Conservation (phyloP, 1,140 invertebrate genomes). For the Drosophila equinoxialis region DNA sequence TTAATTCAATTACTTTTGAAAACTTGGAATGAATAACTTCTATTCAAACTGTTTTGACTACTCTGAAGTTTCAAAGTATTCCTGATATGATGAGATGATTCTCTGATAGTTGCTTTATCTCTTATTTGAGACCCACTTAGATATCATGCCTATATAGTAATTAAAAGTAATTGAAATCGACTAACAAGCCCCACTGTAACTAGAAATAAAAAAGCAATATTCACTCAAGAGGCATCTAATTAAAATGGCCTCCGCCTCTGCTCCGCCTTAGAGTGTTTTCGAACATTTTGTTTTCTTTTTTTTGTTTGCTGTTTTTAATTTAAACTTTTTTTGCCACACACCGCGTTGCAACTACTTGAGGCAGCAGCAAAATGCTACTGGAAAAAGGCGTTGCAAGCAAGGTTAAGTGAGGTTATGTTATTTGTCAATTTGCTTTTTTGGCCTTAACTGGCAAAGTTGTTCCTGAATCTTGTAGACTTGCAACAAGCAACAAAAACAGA, state of each 20-base stretch:
- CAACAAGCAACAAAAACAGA: constrained; percentile 20
- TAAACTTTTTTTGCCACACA: constrained; percentile 35
- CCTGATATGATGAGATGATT: too few species aligned
- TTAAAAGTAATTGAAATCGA: background rate
- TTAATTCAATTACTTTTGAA: too few species aligned
- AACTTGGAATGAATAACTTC: too few species aligned
- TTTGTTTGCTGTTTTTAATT: constrained; percentile 13
- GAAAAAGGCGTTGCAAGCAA: constrained; percentile 65
- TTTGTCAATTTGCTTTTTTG: constrained; percentile 73
- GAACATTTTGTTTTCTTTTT: constrained; percentile 13
- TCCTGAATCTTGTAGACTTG: constrained; percentile 32
- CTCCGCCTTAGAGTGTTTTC: constrained; percentile 36
- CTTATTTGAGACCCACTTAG: too few species aligned
- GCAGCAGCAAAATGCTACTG: constrained; percentile 39
- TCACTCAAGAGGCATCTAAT: constrained; percentile 67
- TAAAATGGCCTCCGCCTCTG: constrained; percentile 46
- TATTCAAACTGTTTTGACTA: too few species aligned
- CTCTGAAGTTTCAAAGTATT: too few species aligned
- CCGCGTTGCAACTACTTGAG: constrained; percentile 29
- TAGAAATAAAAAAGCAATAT: constrained; percentile 29
- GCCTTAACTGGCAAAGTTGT: constrained; percentile 60
- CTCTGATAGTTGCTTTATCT: too few species aligned
- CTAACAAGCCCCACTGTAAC: constrained; percentile 35
- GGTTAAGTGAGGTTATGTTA: constrained; percentile 81
- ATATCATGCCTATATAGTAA: background rate